Percentiles rank a stretch among this genome's conserved stretches.
Evolutionary conservation across 2,113 vertebrate species (phyloP).

Genomic region (Halichoerus grypus): DNA sequence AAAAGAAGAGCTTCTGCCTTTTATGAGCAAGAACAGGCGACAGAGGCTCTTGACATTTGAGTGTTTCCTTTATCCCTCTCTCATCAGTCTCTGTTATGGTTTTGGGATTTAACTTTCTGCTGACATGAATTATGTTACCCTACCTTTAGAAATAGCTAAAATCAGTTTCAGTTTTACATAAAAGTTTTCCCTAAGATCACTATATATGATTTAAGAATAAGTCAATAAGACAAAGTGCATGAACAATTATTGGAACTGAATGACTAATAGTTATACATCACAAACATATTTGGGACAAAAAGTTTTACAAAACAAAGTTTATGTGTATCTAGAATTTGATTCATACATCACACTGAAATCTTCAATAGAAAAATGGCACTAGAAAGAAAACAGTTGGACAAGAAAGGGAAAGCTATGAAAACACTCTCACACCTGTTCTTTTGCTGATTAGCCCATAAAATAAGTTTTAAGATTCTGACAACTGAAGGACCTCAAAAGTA

Average conservation of each 20-base stretch:
- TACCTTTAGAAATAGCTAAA: background rate
- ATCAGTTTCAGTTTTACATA: background rate
- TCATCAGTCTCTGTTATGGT: background rate
- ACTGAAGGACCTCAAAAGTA: background rate
- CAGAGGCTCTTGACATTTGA: background rate
- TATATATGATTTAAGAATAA: background rate
- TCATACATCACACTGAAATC: background rate
- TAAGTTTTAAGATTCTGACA: background rate
- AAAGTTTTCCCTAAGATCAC: background rate
- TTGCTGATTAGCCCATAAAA: background rate
- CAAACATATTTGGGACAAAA: background rate
- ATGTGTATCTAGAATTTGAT: background rate
- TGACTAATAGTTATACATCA: background rate
- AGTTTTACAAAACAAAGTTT: slow-evolving; percentile 16
- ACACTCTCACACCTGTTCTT: background rate
- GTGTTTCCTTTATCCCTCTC: background rate
- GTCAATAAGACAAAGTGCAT: background rate
- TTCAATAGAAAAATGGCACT: background rate
- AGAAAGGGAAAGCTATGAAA: background rate
- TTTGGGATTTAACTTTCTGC: background rate
- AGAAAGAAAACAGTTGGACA: background rate
- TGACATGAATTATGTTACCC: background rate
- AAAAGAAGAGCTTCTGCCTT: background rate
- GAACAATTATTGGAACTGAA: slow-evolving; percentile 17
- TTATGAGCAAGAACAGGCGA: background rate